Evolutionary conservation across 2,797 vertebrate species (phyloP), one percentile per base, ranked within the genome.

Genomic region (Artibeus lituratus): DNA sequence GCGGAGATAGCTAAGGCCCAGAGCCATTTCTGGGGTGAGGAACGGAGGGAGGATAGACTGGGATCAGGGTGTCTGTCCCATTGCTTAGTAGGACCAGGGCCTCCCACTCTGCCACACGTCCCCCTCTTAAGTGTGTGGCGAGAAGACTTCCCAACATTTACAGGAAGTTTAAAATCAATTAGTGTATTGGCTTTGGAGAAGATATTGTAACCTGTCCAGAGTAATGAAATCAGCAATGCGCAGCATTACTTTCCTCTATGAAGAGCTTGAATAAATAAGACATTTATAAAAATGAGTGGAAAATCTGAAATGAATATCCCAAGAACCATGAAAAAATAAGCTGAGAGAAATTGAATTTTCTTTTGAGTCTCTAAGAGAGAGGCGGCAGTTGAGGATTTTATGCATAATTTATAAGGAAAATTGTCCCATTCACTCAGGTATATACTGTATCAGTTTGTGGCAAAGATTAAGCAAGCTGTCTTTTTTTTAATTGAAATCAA

Each of bases 381-480:
- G 74, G 87, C 1, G 0, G 96, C 94, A 86, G 83, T 96, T 98
- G 97, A 97, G 96, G 80, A 98, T 98, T 98, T 98, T 98, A 98
- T 98, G 98, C 98, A 98, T 98, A 99, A 98, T 99, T 98, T 98
- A 98, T 98, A 98, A 98, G 98, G 90, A 95, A 98, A 98, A 98
- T 98, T 98, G 98, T 98, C 96, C 98, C 97, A 10, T 98, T 98
- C 98, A 98, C 96, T 98, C 98, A 98, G 96, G 98, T 98, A 98
- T 98, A 97, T 39, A 98, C 94, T 65, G 0, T 98, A 98, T 98
- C 98, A 98, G 97, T 97, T 98, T 98, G 96, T 97, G 97, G 95
- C 95, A 98, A 98, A 98, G 98, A 98, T 98, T 98, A 98, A 98
- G 97, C 93, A 98, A 97, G 96, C 98, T 97, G 98, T 98, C 97